A percentile compares a stretch with the other conserved stretches of the same genome.
phyloP scores from a whole-genome alignment of 2,888 invertebrate species.

The Punctoribates punctum region DNA sequence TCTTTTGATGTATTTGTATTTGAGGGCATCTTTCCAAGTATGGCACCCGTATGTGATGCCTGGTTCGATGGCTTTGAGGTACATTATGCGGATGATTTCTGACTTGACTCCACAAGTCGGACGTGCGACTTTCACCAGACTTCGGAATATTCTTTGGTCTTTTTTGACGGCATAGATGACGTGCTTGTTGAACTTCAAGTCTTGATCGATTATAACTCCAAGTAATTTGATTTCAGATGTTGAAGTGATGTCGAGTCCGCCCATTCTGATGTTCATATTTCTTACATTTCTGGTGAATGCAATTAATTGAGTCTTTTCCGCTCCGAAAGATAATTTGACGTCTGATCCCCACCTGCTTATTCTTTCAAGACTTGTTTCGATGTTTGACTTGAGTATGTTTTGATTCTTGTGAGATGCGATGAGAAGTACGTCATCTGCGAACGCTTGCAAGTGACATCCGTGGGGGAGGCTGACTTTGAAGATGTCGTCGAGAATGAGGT shows the following conservation, averaged over 20 bases:
- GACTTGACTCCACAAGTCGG: no score
- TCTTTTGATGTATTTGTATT: no score
- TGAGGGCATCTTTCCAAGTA: no score
- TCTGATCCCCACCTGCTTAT: background rate
- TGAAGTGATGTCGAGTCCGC: background rate
- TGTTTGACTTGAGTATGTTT: background rate
- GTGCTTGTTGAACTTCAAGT: conserved; percentile 2
- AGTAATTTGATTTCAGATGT: background rate
- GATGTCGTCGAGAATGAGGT: conserved; percentile 10
- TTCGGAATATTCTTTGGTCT: no score
- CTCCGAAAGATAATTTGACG: background rate
- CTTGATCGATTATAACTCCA: conserved; percentile 18
- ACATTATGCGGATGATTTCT: no score
- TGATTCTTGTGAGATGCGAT: background rate
- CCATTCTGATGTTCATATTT: background rate
- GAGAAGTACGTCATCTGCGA: conserved; percentile 33
- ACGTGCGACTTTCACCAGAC: no score
- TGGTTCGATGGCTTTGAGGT: no score
- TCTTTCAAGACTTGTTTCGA: background rate
- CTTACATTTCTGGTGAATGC: background rate
- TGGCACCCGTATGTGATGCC: no score
- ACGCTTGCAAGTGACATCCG: conserved; percentile 14
- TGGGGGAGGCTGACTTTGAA: background rate
- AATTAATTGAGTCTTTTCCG: background rate
- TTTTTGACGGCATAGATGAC: background rate